Evolutionary conservation across 1,140 invertebrate genomes (phyloP).

Genomic region (Laupala kohalensis): DNA sequence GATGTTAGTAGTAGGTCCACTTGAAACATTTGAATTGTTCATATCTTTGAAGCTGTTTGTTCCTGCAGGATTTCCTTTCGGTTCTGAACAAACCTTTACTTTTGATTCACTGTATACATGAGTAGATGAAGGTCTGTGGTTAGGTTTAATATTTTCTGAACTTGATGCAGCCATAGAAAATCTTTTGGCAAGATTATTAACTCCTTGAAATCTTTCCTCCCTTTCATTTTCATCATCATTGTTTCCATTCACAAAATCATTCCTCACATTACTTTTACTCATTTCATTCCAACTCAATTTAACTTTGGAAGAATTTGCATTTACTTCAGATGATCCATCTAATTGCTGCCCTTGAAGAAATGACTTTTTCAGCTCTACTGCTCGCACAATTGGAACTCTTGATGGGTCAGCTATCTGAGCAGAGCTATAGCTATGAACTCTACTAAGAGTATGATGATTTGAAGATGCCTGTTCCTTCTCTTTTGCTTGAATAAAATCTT

Average conservation of each 20-base stretch:
- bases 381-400: constrained; percentile 27
- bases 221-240: background rate
- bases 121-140: background rate
- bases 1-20: background rate
- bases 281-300: background rate
- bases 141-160: background rate
- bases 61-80: background rate
- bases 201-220: constrained; percentile 1
- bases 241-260: background rate
- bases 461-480: background rate
- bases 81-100: background rate
- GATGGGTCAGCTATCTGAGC: constrained; percentile 20
- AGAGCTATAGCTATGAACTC: background rate
- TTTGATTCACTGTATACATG: background rate
- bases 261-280: background rate
- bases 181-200: constrained; percentile 6
- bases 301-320: background rate
- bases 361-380: constrained; percentile 29
- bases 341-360: constrained; percentile 12
- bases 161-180: constrained; percentile 1
- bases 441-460: background rate
- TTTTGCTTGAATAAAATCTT: background rate
- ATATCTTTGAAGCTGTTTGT: background rate
- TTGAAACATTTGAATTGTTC: constrained; percentile 3
- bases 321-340: background rate